Conservation (phyloP, 2,797 vertebrate species). For the Acestrorhynchus altus region DNA sequence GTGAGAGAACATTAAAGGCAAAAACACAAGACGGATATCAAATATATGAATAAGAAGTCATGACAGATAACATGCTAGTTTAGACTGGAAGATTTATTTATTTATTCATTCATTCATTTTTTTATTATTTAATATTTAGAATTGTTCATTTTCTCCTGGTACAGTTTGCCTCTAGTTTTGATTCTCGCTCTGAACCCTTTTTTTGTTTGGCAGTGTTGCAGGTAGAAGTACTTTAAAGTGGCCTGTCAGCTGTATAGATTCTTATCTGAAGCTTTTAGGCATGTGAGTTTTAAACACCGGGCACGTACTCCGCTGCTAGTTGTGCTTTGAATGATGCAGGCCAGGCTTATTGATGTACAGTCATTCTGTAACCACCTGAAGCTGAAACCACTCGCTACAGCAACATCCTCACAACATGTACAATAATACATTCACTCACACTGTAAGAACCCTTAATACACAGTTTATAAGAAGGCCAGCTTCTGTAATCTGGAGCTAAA, state of each 20-base stretch:
- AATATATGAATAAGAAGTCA: too few species aligned
- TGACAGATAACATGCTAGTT: too few species aligned
- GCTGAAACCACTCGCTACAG: too few species aligned
- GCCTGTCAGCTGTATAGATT: conserved; percentile 6
- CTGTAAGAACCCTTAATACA: background rate
- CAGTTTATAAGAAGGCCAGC: background rate
- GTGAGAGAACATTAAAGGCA: too few species aligned
- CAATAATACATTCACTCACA: conserved; percentile 12
- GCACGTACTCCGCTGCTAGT: conserved; percentile 11
- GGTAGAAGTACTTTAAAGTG: conserved; percentile 6
- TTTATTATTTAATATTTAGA: too few species aligned
- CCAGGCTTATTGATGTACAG: background rate
- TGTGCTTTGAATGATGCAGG: conserved; percentile 17
- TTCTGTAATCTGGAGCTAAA: background rate
- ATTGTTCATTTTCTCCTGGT: too few species aligned
- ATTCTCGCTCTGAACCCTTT: background rate
- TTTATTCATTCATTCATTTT: too few species aligned
- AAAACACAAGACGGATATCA: too few species aligned
- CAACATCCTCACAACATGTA: background rate
- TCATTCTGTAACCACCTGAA: background rate
- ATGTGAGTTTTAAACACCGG: conserved; percentile 19
- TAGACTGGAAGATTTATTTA: too few species aligned
- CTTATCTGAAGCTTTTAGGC: conserved; percentile 10
- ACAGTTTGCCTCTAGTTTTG: too few species aligned
- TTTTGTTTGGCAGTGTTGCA: background rate